Evolutionary conservation across 2,797 vertebrate species (phyloP), one percentile per base, ranked within the genome.

Genomic region (Ptychobarbus kaznakovi): DNA sequence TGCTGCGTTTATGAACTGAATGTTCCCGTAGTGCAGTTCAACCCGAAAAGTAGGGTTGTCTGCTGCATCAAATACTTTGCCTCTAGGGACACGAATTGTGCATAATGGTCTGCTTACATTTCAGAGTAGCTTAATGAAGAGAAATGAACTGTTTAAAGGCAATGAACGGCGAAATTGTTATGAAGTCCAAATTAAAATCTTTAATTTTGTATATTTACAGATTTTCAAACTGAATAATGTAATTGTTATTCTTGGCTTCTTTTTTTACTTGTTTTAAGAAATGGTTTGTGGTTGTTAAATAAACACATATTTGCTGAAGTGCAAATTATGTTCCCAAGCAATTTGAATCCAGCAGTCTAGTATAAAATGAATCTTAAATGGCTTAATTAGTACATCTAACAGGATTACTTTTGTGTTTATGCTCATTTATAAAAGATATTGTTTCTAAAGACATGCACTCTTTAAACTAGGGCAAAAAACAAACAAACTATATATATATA

Each of bases 71-170:
- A 77, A 85, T 83, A 44, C 75, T 87, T 49, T 58, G 49, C 86
- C 83, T 87, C 76, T 74, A 76, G 74, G 80, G 65, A 83, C 82
- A n/a, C 51, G n/a, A 85, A 90, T 87, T 80, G 87, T 84, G 66
- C 86, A 85, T 80, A 90, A 89, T 87, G 81, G 83, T 87, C 84
- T 89, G 90, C 90, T 91, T 89, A 85, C 77, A 89, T 88, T 90
- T 89, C 90, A 88, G 38, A 85, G 80, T 70, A 86, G 83, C 85
- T 79, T 89, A 88, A 86, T 75, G 35, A 82, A 77, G 73, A 83
- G 63, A 89, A 82, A 81, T 87, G 22, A 74, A 84, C 87, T 87
- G 86, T 86, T 90, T 87, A 76, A 90, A 76, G 63, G 79, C 83
- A 87, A 69, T 63, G 53, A 83, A 70, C 83, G 77, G 86, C 15